These are phyloP conservation scores for Marmota monax DNA, from an alignment of 2,113 vertebrate genomes.

Conservation along the genomic window DNA sequence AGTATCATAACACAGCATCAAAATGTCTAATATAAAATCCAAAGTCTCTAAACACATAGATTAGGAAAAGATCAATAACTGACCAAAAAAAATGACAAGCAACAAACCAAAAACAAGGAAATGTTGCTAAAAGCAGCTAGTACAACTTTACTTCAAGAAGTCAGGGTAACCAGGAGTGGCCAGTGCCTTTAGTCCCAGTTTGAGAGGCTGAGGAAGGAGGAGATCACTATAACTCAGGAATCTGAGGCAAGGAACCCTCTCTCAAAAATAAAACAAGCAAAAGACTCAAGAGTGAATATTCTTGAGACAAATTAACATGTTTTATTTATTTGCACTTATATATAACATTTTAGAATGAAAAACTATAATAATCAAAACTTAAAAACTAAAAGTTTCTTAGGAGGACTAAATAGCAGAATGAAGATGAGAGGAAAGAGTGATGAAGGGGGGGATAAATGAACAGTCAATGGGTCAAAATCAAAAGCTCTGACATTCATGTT, in stretches of 20 bases:
- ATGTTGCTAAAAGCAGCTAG: background rate
- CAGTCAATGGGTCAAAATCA: background rate
- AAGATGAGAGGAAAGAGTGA: background rate
- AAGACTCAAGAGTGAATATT: background rate
- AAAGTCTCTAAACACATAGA: background rate
- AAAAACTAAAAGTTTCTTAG: background rate
- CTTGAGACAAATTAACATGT: background rate
- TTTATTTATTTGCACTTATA: background rate
- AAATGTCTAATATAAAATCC: slow-evolving; percentile 41
- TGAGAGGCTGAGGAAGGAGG: background rate
- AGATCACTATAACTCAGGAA: background rate
- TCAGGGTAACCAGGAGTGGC: background rate
- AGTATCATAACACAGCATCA: background rate
- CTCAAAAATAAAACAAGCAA: background rate
- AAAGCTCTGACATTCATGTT: background rate
- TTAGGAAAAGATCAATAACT: background rate
- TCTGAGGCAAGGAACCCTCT: background rate
- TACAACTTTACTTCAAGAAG: background rate
- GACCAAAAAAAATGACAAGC: background rate
- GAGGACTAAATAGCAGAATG: background rate
- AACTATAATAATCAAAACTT: background rate
- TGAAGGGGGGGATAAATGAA: background rate
- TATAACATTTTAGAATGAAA: background rate
- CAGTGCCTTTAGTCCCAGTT: background rate
- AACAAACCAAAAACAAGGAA: background rate